These are phyloP conservation scores for Stegodyphus dumicola DNA, from an alignment of 1,140 invertebrate species.

Conservation along the genomic window DNA sequence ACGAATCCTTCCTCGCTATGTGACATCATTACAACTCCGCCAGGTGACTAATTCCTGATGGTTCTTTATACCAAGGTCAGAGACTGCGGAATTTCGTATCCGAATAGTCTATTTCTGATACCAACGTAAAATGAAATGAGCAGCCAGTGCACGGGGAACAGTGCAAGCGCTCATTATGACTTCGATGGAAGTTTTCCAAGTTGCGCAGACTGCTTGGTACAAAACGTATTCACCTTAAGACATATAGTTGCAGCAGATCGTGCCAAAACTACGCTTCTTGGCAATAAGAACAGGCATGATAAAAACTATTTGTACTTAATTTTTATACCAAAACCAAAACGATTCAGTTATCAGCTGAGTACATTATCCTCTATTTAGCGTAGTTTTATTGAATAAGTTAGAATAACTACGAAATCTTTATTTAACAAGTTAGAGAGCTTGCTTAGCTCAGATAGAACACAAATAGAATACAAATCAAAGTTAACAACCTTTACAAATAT, in stretches of 20 bases:
- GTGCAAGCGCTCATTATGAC: neutral
- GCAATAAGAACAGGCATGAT: no score
- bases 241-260: neutral
- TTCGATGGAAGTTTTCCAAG: slow-evolving; percentile 39
- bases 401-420: no score
- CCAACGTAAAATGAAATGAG: slow-evolving; percentile 23
- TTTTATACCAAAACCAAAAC: no score
- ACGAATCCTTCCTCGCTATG: neutral
- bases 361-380: no score
- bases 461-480: no score
- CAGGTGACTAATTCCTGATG: slow-evolving; percentile 19
- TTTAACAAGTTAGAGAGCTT: no score
- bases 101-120: slow-evolving; percentile 30
- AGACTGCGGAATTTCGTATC: slow-evolving; percentile 19
- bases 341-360: no score
- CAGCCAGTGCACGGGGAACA: slow-evolving; percentile 15
- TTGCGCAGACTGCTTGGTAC: slow-evolving; percentile 27
- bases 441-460: no score
- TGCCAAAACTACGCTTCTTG: neutral
- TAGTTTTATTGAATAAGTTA: no score
- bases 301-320: no score
- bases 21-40: neutral
- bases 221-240: neutral
- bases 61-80: slow-evolving; percentile 20
- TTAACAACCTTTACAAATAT: no score